Conservation (phyloP, 2,113 vertebrate genomes). For the Thalassarche chlororhynchos region DNA sequence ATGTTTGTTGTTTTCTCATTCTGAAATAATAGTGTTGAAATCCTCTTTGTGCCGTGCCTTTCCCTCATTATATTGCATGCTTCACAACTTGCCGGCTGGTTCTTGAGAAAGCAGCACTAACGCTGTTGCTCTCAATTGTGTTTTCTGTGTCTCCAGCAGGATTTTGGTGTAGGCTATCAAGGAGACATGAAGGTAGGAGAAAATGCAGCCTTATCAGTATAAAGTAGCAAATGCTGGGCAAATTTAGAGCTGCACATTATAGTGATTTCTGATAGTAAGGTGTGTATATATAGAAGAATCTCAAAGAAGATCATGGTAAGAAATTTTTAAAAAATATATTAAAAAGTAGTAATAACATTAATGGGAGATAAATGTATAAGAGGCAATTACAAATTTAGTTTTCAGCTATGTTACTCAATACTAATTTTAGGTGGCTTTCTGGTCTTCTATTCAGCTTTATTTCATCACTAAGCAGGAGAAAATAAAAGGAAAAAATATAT, state of each 20-base stretch:
- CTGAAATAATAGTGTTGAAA: not conserved
- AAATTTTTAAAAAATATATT: accelerated
- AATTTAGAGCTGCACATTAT: not conserved
- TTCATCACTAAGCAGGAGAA: not conserved
- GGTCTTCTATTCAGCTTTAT: not conserved
- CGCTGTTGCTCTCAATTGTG: not conserved
- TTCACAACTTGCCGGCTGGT: not conserved
- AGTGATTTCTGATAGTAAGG: not conserved
- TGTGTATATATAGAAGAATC: not conserved
- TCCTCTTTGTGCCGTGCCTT: not conserved
- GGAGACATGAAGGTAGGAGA: not conserved
- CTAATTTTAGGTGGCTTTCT: not conserved
- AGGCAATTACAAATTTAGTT: not conserved
- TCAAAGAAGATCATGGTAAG: not conserved
- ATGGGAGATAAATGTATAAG: not conserved
- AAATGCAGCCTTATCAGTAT: not conserved
- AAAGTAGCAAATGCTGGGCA: not conserved
- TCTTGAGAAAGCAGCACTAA: not conserved
- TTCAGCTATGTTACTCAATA: not conserved
- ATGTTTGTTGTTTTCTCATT: not conserved
- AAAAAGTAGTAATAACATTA: not conserved
- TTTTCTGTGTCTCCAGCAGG: not conserved
- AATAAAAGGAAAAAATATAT: not conserved
- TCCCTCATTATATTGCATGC: accelerated
- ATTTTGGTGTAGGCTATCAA: not conserved